Evolutionary conservation across 2,888 invertebrate genomes (phyloP).

Genomic region (Kuschelorhynchus macadamiae): DNA sequence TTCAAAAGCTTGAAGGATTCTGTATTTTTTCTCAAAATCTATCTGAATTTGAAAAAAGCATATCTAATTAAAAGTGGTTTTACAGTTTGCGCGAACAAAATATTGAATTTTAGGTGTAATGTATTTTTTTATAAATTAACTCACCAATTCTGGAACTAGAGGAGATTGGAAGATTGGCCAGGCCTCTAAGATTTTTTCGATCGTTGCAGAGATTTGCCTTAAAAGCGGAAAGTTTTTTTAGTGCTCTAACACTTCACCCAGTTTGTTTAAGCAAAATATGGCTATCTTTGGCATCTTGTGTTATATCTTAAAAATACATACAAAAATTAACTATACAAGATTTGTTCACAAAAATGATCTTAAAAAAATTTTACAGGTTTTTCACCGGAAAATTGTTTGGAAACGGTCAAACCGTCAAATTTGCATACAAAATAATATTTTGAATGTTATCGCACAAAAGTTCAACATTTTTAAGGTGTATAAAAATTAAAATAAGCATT

Average conservation of each 20-base stretch:
- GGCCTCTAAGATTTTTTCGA: constrained; percentile 3
- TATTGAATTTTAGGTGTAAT: neutral
- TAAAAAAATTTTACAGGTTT: too few relatives aligned
- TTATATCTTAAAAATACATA: constrained; percentile 8
- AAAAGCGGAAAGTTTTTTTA: constrained; percentile 3
- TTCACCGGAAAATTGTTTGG: too few relatives aligned
- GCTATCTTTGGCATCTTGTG: constrained; percentile 2
- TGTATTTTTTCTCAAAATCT: constrained; percentile 5
- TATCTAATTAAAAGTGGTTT: neutral
- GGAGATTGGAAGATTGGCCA: constrained; percentile 5
- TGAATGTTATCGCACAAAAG: too few relatives aligned
- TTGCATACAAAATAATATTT: too few relatives aligned
- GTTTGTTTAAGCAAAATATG: constrained; percentile 11
- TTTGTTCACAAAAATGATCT: neutral
- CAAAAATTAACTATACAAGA: neutral
- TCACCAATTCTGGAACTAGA: constrained; percentile 5
- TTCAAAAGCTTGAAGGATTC: constrained; percentile 5
- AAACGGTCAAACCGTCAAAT: too few relatives aligned
- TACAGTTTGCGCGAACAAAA: neutral
- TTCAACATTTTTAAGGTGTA: too few relatives aligned
- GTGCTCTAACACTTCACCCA: constrained; percentile 5
- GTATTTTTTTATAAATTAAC: constrained; percentile 6
- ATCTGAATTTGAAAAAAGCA: neutral
- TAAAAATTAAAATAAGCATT: too few relatives aligned
- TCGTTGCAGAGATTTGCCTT: constrained; percentile 3